Evolutionary conservation across 2,113 vertebrate species (phyloP).

Genomic region (Cephalopterus ornatus): DNA sequence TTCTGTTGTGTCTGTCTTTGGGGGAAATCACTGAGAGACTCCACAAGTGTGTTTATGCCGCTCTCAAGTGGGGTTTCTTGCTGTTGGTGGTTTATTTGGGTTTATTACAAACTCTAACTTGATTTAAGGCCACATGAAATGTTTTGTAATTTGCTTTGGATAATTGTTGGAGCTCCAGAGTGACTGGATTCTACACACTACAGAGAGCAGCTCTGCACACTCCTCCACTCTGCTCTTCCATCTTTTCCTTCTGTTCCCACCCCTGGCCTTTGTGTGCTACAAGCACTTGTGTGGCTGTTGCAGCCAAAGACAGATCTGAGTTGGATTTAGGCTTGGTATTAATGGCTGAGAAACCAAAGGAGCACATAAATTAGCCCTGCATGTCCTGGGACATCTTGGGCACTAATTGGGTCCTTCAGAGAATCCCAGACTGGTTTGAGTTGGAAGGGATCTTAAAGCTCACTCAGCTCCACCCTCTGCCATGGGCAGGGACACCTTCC

Average conservation of each 20-base stretch:
- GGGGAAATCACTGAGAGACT: constrained; percentile 23
- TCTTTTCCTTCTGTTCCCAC: neutral
- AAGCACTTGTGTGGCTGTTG: too few species aligned
- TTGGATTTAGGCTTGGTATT: neutral
- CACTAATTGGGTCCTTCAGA: neutral
- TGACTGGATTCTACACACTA: neutral
- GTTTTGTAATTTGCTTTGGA: neutral
- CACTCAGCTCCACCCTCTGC: neutral
- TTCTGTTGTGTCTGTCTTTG: constrained; percentile 43
- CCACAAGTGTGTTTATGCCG: neutral
- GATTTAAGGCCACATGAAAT: neutral
- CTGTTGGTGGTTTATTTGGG: neutral
- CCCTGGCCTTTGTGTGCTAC: neutral
- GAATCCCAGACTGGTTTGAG: neutral
- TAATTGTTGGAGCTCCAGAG: neutral
- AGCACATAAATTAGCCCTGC: neutral
- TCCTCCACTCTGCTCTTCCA: neutral
- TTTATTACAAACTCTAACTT: neutral
- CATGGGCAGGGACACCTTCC: neutral
- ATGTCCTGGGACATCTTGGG: neutral
- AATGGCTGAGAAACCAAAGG: neutral
- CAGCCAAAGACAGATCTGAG: fast-evolving
- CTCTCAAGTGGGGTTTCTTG: neutral
- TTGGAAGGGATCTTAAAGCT: neutral
- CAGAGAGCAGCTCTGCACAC: neutral